Base-by-base conservation (phyloP, 2,797 vertebrate species). In the Gymnocypris eckloni region DNA sequence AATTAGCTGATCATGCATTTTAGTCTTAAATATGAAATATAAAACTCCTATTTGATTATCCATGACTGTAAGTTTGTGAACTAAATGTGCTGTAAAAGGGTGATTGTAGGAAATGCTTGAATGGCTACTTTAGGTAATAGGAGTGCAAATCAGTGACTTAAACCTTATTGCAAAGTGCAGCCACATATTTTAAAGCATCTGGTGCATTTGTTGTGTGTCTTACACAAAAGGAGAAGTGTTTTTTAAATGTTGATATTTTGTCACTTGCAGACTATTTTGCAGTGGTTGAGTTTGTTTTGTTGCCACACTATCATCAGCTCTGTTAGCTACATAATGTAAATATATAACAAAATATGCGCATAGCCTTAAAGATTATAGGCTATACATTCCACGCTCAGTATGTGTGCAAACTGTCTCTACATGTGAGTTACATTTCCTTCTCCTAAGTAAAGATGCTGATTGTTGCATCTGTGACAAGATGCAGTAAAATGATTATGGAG, bases 361-460 rank as follows among this genome's bases (percentile, higher is more conserved):
- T 56, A 75, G 70, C 52, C 72, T n/a, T 79, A 77, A 41, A 39
- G 41, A 33, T 37, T 71, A 33, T 33, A 10, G 43, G 43, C 2
- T 43, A 45, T 61, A 82, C n/a, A 77, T 71, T 79, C 52, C 61
- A 88, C n/a, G 13, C 25, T 77, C 45, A 28, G 11, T 59, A 20
- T 66, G 3, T 25, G 59, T 41, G 28, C 12, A 33, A 15, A 45
- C 18, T 84, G 28, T 76, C 22, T 85, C 18, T 81, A 59, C 20
- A 39, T 71, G n/a, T 75, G 33, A 75, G 50, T 8, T 54, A 41
- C 20, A 33, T 61, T 78, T 59, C 7, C 13, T 13, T 71, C 10
- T 72, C 33, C 28, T 52, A 25, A 41, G 59, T 59, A 64, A 83
- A 84, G 45, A 67, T 0, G 64, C 39, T 85, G 78, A 82, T 84